Conservation (phyloP, 1,140 invertebrate genomes). For the Heliothis virescens region DNA sequence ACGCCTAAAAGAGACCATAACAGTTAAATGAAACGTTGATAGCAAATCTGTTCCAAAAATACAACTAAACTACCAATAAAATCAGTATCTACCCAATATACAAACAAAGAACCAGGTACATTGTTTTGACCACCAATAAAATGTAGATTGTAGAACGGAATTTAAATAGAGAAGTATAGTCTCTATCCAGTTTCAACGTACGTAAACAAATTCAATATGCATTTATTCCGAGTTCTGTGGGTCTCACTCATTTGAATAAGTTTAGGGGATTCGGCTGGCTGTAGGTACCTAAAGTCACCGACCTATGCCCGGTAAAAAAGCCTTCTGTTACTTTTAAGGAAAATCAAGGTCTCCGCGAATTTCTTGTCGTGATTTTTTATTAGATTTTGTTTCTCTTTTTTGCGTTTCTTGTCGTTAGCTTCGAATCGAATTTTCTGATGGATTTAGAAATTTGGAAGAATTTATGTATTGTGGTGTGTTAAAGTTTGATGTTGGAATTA, state of each 20-base stretch:
- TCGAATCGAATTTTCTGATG: neutral
- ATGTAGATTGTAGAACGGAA: slow-evolving; percentile 67
- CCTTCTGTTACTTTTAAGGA: slow-evolving; percentile 11
- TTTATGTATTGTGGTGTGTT: neutral
- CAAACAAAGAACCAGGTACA: slow-evolving; percentile 41
- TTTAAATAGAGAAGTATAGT: slow-evolving; percentile 72
- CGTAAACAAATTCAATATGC: slow-evolving; percentile 80
- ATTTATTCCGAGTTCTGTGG: slow-evolving; percentile 74
- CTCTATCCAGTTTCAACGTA: slow-evolving; percentile 68
- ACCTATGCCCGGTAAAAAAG: slow-evolving; percentile 48
- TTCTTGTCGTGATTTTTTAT: slow-evolving; percentile 16
- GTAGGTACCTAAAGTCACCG: slow-evolving; percentile 47
- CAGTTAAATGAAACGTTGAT: neutral
- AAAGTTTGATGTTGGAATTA: neutral
- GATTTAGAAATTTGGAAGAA: neutral
- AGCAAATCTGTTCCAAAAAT: slow-evolving; percentile 6
- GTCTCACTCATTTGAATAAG: slow-evolving; percentile 75
- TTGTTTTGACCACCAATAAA: slow-evolving; percentile 59
- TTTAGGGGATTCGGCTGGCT: slow-evolving; percentile 73
- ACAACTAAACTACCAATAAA: neutral
- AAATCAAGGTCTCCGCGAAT: neutral
- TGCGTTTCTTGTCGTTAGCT: neutral
- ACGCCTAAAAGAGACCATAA: neutral
- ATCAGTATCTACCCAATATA: neutral
- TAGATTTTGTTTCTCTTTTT: neutral